Base-by-base conservation (phyloP, 2,888 invertebrate species). In the Philereme transversata region DNA sequence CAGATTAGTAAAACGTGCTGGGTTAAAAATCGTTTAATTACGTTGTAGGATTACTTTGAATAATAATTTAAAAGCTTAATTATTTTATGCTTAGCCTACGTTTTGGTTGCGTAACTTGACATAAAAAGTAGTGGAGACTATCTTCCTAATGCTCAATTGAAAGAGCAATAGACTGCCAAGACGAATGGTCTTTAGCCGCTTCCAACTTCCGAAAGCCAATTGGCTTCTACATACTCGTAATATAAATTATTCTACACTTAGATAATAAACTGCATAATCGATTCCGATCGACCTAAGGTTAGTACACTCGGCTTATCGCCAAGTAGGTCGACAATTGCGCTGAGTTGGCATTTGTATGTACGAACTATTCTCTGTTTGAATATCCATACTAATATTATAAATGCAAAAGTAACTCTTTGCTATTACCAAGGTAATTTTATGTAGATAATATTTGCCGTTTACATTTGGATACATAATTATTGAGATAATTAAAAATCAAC, bases 321-420 rank as follows among this genome's bases (percentile, higher is more conserved):
- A 70, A 70, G 60, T 70, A 68, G 70, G 70, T 68, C 70, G 68
- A 65, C 62, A 62, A 52, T 62, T 56, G 56, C 59, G 65, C 64
- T 49, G 59, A 54, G 67, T 65, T 67, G 67, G 69, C 67, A 51
- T n/a, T 41, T 5, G 5, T 8, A 51, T 47, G 38, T 47, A 41
- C 54, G 22, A 45, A 51, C 47, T 44, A 22, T 22, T 22, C 22
- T 22, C 22, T 22, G 3, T 22, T 3, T 22, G 22, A 22, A 22
- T 22, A 22, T n/a, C n/a, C n/a, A n/a, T n/a, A n/a, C n/a, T n/a
- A n/a, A n/a, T n/a, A n/a, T n/a, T n/a, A n/a, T n/a, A n/a, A n/a
- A n/a, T n/a, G n/a, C n/a, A n/a, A n/a, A n/a, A n/a, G n/a, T n/a
- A n/a, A n/a, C n/a, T n/a, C n/a, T n/a, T n/a, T n/a, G n/a, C n/a